A percentile compares a stretch with the other conserved stretches of the same genome.
phyloP scores from a whole-genome alignment of 2,888 invertebrate genomes.

The Siphonodentalium dalli region DNA sequence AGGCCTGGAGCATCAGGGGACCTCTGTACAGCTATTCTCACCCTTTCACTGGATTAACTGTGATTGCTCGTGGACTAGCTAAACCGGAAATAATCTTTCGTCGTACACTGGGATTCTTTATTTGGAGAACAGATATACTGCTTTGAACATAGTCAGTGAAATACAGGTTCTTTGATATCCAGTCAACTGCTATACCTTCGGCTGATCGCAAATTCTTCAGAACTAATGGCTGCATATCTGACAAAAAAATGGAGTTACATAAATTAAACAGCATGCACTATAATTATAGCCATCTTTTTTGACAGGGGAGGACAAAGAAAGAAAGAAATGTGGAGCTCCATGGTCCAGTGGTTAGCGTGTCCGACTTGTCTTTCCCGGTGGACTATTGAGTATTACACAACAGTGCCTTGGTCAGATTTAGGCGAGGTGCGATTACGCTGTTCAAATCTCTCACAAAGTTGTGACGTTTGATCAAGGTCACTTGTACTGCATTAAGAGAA shows the following conservation, averaged over 20 bases:
- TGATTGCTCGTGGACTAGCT: constrained; percentile 93
- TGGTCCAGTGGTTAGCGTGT: too few species aligned
- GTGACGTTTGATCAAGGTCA: too few species aligned
- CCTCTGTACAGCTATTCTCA: too few species aligned
- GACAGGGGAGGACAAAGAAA: background rate
- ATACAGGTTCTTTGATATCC: constrained; percentile 96
- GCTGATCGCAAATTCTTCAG: constrained; percentile 43
- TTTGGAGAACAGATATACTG: constrained; percentile 89
- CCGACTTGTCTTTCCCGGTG: too few species aligned
- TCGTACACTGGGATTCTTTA: constrained; percentile 83
- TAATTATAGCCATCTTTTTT: background rate
- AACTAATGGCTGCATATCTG: constrained; percentile 72
- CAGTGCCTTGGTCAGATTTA: too few species aligned
- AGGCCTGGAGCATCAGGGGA: too few species aligned
- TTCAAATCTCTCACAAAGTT: too few species aligned
- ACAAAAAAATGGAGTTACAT: constrained; percentile 6
- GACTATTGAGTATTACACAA: too few species aligned
- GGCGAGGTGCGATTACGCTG: too few species aligned
- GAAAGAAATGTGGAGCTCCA: too few species aligned
- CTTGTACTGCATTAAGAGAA: too few species aligned
- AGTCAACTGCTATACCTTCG: constrained; percentile 85
- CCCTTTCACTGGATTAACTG: constrained; percentile 94
- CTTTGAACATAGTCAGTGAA: constrained; percentile 88
- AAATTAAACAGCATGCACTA: too few species aligned
- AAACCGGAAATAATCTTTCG: constrained; percentile 85